Base-by-base conservation (phyloP, 2,113 vertebrate species). In the Cathartes aura region DNA sequence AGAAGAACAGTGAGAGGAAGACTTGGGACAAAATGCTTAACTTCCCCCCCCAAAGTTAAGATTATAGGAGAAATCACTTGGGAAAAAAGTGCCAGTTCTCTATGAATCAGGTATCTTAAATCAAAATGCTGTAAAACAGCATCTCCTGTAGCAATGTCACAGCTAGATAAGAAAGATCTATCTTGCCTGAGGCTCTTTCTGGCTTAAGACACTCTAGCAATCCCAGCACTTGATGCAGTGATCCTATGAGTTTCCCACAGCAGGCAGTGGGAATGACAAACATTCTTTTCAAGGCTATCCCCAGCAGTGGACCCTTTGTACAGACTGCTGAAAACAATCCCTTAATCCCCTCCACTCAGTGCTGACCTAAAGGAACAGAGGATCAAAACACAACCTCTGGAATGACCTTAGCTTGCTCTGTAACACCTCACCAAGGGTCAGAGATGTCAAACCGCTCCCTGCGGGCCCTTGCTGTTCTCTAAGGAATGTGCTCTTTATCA, bases 301-400 rank as follows among this genome's bases (percentile, higher is more conserved):
- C 70, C 84, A 68, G 73, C 89, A 87, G 48, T 9, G 34, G 60
- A 96, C 80, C 91, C 80, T 64, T 92, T 22, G 1, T 17, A 71
- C 22, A 36, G 68, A 87, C 86, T 59, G 43, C 56, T 67, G 47
- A 95, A 96, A 96, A 24, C 75, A 84, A 79, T 96, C 90, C 84
- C 74, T 97, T 97, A 91, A 97, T 96, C 75, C 89, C 34, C 55
- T 93, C 47, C 34, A 45, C 75, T 96, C 93, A 79, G 36, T 52
- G 45, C 92, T 82, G 87, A 91, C 86, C 86, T 81, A 63, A 71
- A 93, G 80, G 23, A 94, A 55, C 24, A 86, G 67, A 52, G 50
- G 19, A 94, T 79, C 82, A 90, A 96, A 96, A 94, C 80, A 88
- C 48, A 87, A 53, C 60, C 96, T 64, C 87, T 71, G 38, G 50